Evolutionary conservation across 2,797 vertebrate genomes (phyloP), one percentile per base, ranked within the genome.

Genomic region (Spinibarbus caldwelli): DNA sequence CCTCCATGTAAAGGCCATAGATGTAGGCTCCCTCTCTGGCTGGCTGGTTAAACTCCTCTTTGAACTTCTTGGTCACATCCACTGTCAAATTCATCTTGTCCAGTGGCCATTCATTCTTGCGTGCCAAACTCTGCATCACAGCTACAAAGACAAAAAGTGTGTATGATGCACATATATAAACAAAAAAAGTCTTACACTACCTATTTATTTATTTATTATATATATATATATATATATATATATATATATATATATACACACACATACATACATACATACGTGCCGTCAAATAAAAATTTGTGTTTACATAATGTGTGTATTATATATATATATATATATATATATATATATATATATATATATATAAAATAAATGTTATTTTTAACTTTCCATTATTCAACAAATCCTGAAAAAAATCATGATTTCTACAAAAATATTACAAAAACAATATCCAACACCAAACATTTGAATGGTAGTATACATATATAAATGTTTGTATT

Each of bases 81-180:
- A 90, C 92, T 0, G 93, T 96, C 76, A 96, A 91, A 83, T 94
- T 89, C 88, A 95, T 96, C 90, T 95, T 96, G 89, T 96, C 96
- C 68, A 97, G 92, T 17, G 96, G 95, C 95, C 96, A 97, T 92
- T 96, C 95, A 9, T 97, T 97, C 93, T 96, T 96, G 17, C 94
- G 93, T 0, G 96, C 95, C 82, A 96, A 91, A 87, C 93, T 94
- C 89, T 94, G 93, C 93, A 94, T 96, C 90, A 95, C 92, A 54
- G 95, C 94, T 96, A 85, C 71, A 92, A 83, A 71, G 4, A 62
- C 10, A 59, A 38, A 52, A 45, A 47, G 17, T 54, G 19, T 36
- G 73, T 75, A 23, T 38, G 21, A 76, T 76, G 21, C 21, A 36
- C 66, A 49, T 49, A 49, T 19, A 17, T 47, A 47, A 6, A 17